These are phyloP conservation scores for Centropristis striata DNA, from an alignment of 2,113 vertebrate genomes.

Conservation along the genomic window DNA sequence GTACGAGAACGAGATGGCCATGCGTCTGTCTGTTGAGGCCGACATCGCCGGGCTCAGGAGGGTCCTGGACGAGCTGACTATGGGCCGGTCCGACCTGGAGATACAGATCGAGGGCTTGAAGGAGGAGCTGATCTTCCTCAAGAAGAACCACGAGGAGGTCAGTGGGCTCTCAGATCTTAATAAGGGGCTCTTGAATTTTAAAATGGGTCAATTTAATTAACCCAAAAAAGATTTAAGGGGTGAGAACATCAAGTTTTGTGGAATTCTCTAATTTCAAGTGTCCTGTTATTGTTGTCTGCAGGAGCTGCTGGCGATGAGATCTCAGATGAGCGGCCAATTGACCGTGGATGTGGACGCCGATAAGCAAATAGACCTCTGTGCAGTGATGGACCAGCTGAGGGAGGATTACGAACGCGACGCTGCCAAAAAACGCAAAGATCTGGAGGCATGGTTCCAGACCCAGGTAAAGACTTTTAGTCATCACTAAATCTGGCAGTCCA, in stretches of 20 bases:
- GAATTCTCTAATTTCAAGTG: neutral
- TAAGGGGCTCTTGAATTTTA: neutral
- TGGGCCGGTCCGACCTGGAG: constrained; percentile 84
- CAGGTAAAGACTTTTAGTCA: constrained; percentile 61
- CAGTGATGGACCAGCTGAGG: constrained; percentile 80
- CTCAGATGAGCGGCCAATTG: constrained; percentile 78
- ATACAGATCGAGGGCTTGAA: constrained; percentile 85
- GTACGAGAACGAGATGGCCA: constrained; percentile 88
- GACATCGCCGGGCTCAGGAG: constrained; percentile 87
- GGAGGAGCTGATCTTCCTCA: constrained; percentile 88
- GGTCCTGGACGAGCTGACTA: constrained; percentile 85
- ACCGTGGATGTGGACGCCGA: constrained; percentile 84
- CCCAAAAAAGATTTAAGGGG: neutral
- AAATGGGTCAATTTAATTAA: neutral
- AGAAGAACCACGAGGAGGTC: constrained; percentile 90
- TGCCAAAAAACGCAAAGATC: constrained; percentile 85
- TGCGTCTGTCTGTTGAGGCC: constrained; percentile 88
- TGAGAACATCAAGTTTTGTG: neutral
- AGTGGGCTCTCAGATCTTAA: neutral
- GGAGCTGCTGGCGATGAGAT: constrained; percentile 60
- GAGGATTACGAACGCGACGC: constrained; percentile 87
- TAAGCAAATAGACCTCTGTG: constrained; percentile 64
- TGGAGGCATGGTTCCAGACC: constrained; percentile 80
- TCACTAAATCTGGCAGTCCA: too few species aligned
- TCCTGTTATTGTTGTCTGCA: constrained; percentile 18